A percentile compares a stretch with the other conserved stretches of the same genome.
Conservation (phyloP, 1,140 invertebrate genomes). For the Calliphora vicina region DNA sequence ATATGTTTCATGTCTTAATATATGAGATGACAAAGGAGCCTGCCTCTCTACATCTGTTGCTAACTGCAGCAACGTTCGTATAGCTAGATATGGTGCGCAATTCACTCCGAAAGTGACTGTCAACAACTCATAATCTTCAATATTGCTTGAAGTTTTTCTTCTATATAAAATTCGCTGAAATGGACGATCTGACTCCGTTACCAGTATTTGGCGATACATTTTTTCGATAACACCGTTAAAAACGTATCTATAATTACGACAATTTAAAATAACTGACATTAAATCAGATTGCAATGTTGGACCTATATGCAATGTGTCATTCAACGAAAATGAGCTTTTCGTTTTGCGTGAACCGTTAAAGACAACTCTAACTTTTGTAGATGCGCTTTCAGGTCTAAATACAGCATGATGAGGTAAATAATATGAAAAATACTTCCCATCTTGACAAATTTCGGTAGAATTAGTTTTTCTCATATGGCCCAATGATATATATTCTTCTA, state of each 20-base stretch:
- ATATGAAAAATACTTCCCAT: slow-evolving; percentile 21
- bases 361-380: slow-evolving; percentile 8
- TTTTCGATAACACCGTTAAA: neutral
- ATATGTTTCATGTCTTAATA: neutral
- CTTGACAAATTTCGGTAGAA: neutral
- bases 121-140: neutral
- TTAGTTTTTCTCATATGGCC: neutral
- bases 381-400: neutral
- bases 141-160: no score
- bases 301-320: neutral
- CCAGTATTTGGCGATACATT: neutral
- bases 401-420: neutral
- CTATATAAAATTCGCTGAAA: neutral
- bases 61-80: neutral
- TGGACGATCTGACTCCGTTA: neutral
- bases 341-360: slow-evolving; percentile 3
- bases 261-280: neutral
- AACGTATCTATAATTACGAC: neutral
- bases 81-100: neutral
- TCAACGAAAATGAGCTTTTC: neutral
- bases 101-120: neutral
- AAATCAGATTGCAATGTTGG: neutral
- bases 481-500: neutral
- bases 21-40: no score
- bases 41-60: neutral